Conservation (phyloP, 2,797 vertebrate species). For the Enteromius treurensis region DNA sequence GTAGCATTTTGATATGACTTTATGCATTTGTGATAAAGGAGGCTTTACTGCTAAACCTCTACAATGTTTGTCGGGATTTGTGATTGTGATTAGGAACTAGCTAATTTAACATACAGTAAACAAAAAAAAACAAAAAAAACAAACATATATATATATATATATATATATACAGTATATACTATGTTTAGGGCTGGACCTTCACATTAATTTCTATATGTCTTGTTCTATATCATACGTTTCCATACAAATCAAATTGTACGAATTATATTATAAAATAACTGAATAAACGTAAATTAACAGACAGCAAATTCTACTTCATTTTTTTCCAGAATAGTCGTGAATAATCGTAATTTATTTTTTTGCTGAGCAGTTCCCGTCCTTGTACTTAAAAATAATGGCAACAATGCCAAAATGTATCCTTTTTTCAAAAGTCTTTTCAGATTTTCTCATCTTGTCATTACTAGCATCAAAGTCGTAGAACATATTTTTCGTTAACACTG, state of each 20-base stretch:
- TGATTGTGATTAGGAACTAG: background rate
- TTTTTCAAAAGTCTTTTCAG: background rate
- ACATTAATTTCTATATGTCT: background rate
- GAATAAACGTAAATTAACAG: background rate
- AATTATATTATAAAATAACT: background rate
- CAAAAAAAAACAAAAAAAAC: no score
- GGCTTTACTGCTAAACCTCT: background rate
- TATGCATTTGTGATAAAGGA: background rate
- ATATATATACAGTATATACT: background rate
- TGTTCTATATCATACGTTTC: background rate
- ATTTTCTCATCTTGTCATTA: background rate
- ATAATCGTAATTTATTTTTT: background rate
- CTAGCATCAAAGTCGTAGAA: no score
- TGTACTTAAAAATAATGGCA: background rate
- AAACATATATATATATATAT: no score
- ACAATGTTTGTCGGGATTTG: background rate
- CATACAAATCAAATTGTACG: background rate
- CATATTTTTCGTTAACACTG: no score
- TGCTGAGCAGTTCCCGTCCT: background rate
- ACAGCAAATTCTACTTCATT: background rate
- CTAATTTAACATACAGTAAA: background rate
- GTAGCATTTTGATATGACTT: background rate
- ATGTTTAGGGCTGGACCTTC: background rate
- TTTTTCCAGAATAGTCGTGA: background rate
- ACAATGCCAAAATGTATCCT: background rate